Conservation (phyloP, 2,888 invertebrate genomes). For the Boloria euphrosyne region DNA sequence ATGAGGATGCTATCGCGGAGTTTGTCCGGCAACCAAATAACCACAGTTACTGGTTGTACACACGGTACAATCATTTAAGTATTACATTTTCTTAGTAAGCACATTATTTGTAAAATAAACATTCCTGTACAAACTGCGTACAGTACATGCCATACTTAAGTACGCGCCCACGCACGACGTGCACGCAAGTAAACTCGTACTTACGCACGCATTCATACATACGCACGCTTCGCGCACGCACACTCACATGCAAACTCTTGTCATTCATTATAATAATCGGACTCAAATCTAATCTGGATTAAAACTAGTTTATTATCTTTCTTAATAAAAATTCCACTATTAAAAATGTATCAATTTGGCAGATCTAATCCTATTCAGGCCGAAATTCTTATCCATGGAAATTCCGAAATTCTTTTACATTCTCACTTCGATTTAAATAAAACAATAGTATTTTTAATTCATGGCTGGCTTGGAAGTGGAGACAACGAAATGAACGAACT, state of each 20-base stretch:
- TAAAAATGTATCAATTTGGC: neutral
- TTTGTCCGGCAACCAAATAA: neutral
- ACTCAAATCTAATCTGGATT: no score
- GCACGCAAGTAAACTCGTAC: no score
- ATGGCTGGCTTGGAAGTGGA: slow-evolving; percentile 26
- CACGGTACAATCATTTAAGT: slow-evolving; percentile 10
- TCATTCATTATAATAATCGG: no score
- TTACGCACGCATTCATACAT: neutral
- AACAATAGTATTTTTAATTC: slow-evolving; percentile 21
- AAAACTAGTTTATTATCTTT: no score
- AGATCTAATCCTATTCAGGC: slow-evolving; percentile 7
- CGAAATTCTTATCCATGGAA: slow-evolving; percentile 4
- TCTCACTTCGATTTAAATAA: slow-evolving; percentile 18
- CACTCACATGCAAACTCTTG: no score
- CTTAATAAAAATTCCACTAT: no score
- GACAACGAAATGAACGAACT: slow-evolving; percentile 21
- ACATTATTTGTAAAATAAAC: no score
- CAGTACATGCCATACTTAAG: no score
- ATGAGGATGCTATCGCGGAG: slow-evolving; percentile 4
- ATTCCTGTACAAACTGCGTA: no score
- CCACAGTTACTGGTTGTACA: slow-evolving; percentile 14
- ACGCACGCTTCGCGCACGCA: no score
- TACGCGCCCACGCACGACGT: no score
- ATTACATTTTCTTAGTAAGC: neutral
- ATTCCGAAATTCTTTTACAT: slow-evolving; percentile 1